Evolutionary conservation across 2,888 invertebrate species (phyloP), one percentile per base, ranked within the genome.

Genomic region (Zaprionus bogoriensis): DNA sequence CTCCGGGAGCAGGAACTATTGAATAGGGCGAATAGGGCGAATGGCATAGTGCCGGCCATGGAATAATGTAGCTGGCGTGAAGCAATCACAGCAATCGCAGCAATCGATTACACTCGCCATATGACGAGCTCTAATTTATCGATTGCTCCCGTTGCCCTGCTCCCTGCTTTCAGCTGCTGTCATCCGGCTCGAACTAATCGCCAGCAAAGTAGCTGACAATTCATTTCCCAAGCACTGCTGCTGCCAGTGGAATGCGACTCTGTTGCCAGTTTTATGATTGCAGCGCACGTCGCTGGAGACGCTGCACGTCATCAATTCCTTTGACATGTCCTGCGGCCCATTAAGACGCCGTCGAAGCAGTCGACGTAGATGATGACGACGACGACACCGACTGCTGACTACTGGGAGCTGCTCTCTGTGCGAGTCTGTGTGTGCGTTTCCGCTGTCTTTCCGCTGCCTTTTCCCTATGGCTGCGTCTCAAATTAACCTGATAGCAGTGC

Each of bases 261-360:
- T 10, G 70, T 60, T 55, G 69, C 47, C 62, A 62, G 72, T 75
- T 78, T 77, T 79, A 77, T 75, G 77, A 72, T 79, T 77, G 76
- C 77, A 75, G 72, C 54, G 71, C 70, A 71, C 70, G 70, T 71
- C 76, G 70, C 32, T 7, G 32, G 59, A 66, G 81, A 77, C 71
- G 77, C 62, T 74, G 75, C 79, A 63, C 85, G 77, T 84, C 80
- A 80, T 83, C 87, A 81, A 77, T 87, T 87, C 85, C 71, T 87
- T 81, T 87, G 85, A 87, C 85, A 78, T 85, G 87, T 68, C 82
- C 79, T 82, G 73, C 86, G 86, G 83, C 87, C 87, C 69, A 81
- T 87, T 77, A 82, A 87, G 74, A 67, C 59, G 48, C 48, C 22
- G 46, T 19, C 30, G 25, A 63, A 55, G 64, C 39, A 67, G 66